A percentile compares a stretch with the other conserved stretches of the same genome.
phyloP scores from a whole-genome alignment of 2,797 vertebrate species.

The Schizopygopsis pylzovi region DNA sequence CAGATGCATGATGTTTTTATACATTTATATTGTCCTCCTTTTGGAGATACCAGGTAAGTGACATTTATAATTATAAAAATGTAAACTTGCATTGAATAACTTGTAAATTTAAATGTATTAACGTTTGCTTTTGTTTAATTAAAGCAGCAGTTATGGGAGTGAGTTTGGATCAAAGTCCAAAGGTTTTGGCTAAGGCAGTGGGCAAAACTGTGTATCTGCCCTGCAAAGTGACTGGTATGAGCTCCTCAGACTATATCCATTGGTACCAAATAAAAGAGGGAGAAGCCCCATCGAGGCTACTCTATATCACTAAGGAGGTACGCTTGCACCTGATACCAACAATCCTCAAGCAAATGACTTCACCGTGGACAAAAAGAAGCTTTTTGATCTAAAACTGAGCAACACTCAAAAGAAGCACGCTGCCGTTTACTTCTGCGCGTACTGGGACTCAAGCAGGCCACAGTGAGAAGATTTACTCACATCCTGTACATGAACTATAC shows the following conservation, averaged over 20 bases:
- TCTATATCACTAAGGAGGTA: not conserved
- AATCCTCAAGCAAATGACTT: slow-evolving; percentile 24
- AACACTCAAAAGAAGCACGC: not conserved
- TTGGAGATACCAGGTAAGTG: slow-evolving; percentile 18
- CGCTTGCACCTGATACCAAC: not conserved
- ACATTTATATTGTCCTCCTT: slow-evolving; percentile 12
- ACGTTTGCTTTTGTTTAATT: not conserved
- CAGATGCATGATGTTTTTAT: slow-evolving; percentile 15
- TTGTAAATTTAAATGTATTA: not conserved
- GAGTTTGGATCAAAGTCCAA: not conserved
- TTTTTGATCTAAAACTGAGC: slow-evolving; percentile 35
- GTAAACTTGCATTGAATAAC: no score
- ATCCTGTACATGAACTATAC: slow-evolving; percentile 12
- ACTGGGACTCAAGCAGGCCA: not conserved
- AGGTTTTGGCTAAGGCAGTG: not conserved
- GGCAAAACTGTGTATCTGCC: slow-evolving; percentile 20
- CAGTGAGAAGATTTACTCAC: slow-evolving; percentile 22
- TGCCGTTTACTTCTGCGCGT: slow-evolving; percentile 43
- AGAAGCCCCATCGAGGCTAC: slow-evolving; percentile 43
- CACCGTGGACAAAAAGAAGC: not conserved
- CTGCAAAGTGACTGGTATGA: not conserved
- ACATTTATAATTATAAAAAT: not conserved
- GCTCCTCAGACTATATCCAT: not conserved
- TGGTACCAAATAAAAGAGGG: slow-evolving; percentile 58
- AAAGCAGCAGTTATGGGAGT: slow-evolving; percentile 32